Base-by-base conservation (phyloP, 2,888 invertebrate genomes). In the Drosophila seclusa region DNA sequence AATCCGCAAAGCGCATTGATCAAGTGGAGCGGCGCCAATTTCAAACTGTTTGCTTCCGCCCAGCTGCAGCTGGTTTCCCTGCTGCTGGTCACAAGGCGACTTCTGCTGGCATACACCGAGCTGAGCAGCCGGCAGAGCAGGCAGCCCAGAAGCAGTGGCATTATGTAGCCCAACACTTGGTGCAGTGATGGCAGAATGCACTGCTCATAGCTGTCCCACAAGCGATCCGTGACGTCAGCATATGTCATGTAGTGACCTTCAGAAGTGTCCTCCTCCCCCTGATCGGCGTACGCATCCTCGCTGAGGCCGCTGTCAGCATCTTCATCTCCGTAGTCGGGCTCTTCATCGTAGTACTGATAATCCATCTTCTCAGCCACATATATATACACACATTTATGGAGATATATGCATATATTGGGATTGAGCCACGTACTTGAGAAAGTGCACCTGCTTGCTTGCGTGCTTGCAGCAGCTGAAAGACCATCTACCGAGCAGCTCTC, bases 281-380 rank as follows among this genome's bases (percentile, higher is more conserved):
- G 63, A 13, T 65, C 72, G 4, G 40, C 21, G 42, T 63, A 68
- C 8, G 38, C 45, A 7, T 63, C 63, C 11, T 82, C 78, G 45
- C 60, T 50, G 27, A 45, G 55, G 13, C 42, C 24, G 31, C 8
- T 27, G 45, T n/a, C 29, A 29, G 24, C 82, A 31, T 82, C 82
- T n/a, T 85, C 70, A 11, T 87, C 85, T 6, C 55, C 27, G 24
- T 85, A 88, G 48, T 84, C 86, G 10, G 54, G 38, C 55, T 38
- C 52, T 7, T 88, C 88, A 53, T 88, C 85, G 50, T 76, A 86
- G 61, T 87, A 86, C 11, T 82, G 71, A 61, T 89, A 86, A 21
- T 89, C 85, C 87, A 86, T 88, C 7, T 29, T 61, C n/a, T n/a
- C 53, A 24, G 24, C 53, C 42, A 34, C 8, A 7, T 31, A 21